Evolutionary conservation across 2,888 invertebrate species (phyloP).

Genomic region (Acleris laterana): DNA sequence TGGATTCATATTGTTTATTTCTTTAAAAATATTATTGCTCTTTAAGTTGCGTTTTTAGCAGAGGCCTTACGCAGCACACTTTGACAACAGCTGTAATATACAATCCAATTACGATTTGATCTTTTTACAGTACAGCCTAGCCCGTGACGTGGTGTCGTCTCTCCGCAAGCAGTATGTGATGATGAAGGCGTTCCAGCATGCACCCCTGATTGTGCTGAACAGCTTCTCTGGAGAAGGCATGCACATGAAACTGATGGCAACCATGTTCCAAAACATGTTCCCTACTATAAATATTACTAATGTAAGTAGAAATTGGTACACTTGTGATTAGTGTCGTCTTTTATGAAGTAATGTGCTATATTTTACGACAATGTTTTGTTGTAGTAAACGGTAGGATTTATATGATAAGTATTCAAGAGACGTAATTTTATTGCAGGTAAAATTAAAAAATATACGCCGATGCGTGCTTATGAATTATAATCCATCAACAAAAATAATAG

Average conservation of each 20-base stretch:
- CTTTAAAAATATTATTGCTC: no score
- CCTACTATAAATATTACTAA: slow-evolving; percentile 97
- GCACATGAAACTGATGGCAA: slow-evolving; percentile 95
- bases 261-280: slow-evolving; percentile 99
- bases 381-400: no score
- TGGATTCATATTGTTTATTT: no score
- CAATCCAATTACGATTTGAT: background rate
- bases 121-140: slow-evolving; percentile 86
- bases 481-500: slow-evolving; percentile 91
- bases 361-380: no score
- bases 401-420: no score
- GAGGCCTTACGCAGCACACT: no score
- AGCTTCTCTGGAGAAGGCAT: slow-evolving; percentile 95
- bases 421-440: slow-evolving; percentile 84
- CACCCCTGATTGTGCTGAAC: slow-evolving; percentile 95
- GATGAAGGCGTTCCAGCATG: slow-evolving; percentile 92
- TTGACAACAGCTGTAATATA: no score
- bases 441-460: slow-evolving; percentile 93
- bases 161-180: slow-evolving; percentile 93
- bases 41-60: no score
- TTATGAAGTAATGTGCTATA: no score
- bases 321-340: no score
- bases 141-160: slow-evolving; percentile 93
- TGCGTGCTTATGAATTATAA: slow-evolving; percentile 97
- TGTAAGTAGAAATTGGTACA: slow-evolving; percentile 77